phyloP scores from a whole-genome alignment of 2,888 invertebrate species.

The Rambutsinella grinnellia region DNA sequence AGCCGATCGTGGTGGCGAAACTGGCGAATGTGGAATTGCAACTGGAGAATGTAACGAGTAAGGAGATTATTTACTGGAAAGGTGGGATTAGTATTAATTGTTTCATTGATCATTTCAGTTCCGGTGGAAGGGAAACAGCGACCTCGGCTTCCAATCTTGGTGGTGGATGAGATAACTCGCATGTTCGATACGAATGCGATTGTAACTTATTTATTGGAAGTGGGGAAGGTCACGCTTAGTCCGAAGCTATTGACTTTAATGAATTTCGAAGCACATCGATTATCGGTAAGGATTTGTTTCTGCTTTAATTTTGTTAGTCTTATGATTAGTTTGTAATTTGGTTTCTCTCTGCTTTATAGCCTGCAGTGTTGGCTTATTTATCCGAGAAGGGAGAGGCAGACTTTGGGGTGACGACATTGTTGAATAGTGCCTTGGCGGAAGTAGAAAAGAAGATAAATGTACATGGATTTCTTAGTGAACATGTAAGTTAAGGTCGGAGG shows the following conservation, averaged over 20 bases:
- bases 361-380: conserved; percentile 43
- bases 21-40: conserved; percentile 75
- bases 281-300: too few relatives aligned
- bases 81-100: neutral
- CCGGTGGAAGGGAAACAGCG: conserved; percentile 48
- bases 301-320: conserved; percentile 9
- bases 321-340: neutral
- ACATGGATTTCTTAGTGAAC: conserved; percentile 27
- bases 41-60: conserved; percentile 77
- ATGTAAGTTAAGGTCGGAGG: neutral
- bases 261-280: conserved; percentile 53
- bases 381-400: conserved; percentile 54
- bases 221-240: conserved; percentile 68
- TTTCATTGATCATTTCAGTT: conserved; percentile 10
- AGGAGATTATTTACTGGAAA: conserved; percentile 56
- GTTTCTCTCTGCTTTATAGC: conserved; percentile 39
- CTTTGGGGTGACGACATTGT: conserved; percentile 35
- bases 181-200: conserved; percentile 83
- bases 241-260: conserved; percentile 62
- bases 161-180: conserved; percentile 74
- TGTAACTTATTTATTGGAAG: conserved; percentile 74
- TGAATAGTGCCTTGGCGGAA: conserved; percentile 21
- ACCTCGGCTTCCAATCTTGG: conserved; percentile 76
- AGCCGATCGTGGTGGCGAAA: conserved; percentile 79
- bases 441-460: conserved; percentile 27